Evolutionary conservation across 1,140 invertebrate genomes (phyloP), one percentile per base, ranked within the genome.

Genomic region (Geopemphigus sp.): DNA sequence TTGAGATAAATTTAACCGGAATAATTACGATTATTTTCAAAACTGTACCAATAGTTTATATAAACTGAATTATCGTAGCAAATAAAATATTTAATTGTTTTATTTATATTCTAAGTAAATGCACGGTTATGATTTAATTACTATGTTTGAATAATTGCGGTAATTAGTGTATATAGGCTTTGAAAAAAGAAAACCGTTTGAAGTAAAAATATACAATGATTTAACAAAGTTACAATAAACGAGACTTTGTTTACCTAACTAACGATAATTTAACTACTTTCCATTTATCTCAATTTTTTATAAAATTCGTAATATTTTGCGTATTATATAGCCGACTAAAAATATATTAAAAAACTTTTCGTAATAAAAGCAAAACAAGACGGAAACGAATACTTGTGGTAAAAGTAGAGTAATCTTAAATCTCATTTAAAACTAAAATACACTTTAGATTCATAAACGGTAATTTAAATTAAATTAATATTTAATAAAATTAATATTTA

Each of bases 301-400:
- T n/a, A 24, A 47, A 68, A 68, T 68, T 68, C 50, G 39, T 68
- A 24, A 68, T 26, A 50, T 47, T 47, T 68, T 50, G 39, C 17
- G 22, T 68, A 68, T 50, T 47, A 47, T 47, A 68, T 29, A 29
- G 47, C 22, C 10, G 50, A 54, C 68, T n/a, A 53, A 54, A 72
- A 32, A 39, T 76, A 76, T 57, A 76, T 76, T 76, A 59, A 47
- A 76, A 76, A 76, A 76, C 54, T 76, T 76, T 57, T 57, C 14
- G n/a, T 45, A 76, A 76, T 76, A 56, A 76, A 76, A 76, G 10
- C 29, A 74, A 57, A 74, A 56, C 15, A 57, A 39, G n/a, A 76
- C 22, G 14, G 29, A 76, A 76, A 76, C 17, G 29, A 59, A 59
- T 76, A 57, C 59, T 76, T 59, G 29, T 45, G 26, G 72, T 45